Base-by-base conservation (phyloP, 2,888 invertebrate species). In the Cyrtodaria siliqua region DNA sequence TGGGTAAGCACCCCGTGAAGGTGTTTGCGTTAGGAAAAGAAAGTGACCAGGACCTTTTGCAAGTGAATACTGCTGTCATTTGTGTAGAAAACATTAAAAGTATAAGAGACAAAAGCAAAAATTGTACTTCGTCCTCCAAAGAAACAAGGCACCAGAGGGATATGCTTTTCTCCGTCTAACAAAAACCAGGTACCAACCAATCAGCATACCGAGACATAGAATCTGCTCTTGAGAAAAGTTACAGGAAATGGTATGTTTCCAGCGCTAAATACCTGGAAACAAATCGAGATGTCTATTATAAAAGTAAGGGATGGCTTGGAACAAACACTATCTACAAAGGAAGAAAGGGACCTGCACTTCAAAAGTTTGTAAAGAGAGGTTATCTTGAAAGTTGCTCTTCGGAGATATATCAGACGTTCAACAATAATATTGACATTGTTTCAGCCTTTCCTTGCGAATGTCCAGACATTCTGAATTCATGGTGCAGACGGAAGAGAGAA, bases 261-360 rank as follows among this genome's bases (percentile, higher is more conserved):
- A 69, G 55, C 38, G 8, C 40, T 1, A 52, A 53, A 29, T 60
- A 27, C 40, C 26, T 69, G 18, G 23, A 29, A 24, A 16, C 14
- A 1, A 60, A 60, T 12, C 53, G 52, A 29, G 60, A 53, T n/a
- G 42, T 53, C 2, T 68, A 42, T 42, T 26, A 33, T 18, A 23
- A 50, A 6, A 40, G 52, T 26, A 14, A 14, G 4, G 68, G 68
- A 20, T 60, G 27, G n/a, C 23, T 60, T 1, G 68, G 57, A 0
- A 44, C 23, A 44, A 55, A 55, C 26, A 49, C 49, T 8, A 20
- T 20, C 8, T 40, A 55, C 26, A 26, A 20, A 14, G 69, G 47
- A 56, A 42, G 50, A 26, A 24, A 62, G 26, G 62, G 69, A 18
- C 69, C 62, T 26, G 44, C 69, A 8, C 47, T 62, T 23, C 62